Conservation (phyloP, 2,797 vertebrate species). For the Trachurus trachurus region DNA sequence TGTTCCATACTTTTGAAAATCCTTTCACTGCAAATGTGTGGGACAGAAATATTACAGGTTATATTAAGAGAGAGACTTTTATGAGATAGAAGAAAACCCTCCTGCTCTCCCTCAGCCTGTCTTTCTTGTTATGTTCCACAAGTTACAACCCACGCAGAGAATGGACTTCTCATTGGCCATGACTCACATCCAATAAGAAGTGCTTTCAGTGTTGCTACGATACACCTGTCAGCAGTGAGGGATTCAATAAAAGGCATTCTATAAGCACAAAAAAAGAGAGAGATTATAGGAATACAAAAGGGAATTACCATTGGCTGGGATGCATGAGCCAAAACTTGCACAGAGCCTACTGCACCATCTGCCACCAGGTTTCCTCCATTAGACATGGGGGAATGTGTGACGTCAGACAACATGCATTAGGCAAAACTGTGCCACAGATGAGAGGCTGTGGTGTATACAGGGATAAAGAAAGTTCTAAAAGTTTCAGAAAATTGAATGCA, state of each 20-base stretch:
- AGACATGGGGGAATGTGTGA: constrained; percentile 10
- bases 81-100: neutral
- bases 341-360: constrained; percentile 7
- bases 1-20: neutral
- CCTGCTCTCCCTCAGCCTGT: neutral
- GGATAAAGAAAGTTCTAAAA: too few relatives aligned
- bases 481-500: neutral
- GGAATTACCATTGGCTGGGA: neutral
- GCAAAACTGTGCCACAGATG: neutral
- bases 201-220: too few relatives aligned
- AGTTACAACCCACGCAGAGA: neutral
- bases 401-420: constrained; percentile 12
- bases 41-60: neutral
- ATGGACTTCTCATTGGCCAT: neutral
- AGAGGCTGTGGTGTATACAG: neutral
- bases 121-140: neutral
- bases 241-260: too few relatives aligned
- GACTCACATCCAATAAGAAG: too few relatives aligned
- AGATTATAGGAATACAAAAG: neutral
- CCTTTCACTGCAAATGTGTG: neutral
- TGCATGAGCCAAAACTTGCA: neutral
- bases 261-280: neutral
- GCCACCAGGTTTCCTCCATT: constrained; percentile 20
- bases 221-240: too few relatives aligned
- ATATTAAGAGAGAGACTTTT: neutral